Evolutionary conservation across 64 coral and sea anemone species (phyloP), one percentile per base, ranked within the genome.

Genomic region (Actinia equina): DNA sequence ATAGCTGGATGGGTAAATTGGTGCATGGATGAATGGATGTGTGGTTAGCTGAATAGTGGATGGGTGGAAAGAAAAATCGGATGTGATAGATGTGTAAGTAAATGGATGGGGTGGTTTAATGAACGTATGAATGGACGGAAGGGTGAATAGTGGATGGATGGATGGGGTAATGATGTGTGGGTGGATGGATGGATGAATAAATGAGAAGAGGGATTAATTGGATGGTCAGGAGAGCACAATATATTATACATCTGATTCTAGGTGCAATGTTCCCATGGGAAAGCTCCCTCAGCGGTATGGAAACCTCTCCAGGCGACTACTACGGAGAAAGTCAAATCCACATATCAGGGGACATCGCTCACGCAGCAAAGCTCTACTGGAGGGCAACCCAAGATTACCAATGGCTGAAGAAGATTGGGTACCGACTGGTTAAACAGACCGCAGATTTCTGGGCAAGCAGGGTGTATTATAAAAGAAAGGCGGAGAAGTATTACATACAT

Each of bases 251-350:
- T 37, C 30, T 37, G 30, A 74, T 74, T 74, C 25, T 76, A 97
- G 94, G 94, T 22, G 91, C 94, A 17, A 97, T 97, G 94, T 97
- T 97, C 88, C 94, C 94, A 14, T 97, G 94, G 94, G 94, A 97
- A 59, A 97, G 94, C 30, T 89, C 94, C 37, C 88, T 90, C 23
- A 97, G 86, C 18, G 94, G 94, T 37, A 69, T 93, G 5, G 91
- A 97, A 85, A 97, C 94, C 2, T 97, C 94, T 22, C 94, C 94
- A 1, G 94, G 91, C 7, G 91, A 90, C 54, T 63, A 87, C 79
- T 97, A 93, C 44, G 94, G 88, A 14, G 88, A 92, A 83, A 87
- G 83, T 13, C 94, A 97, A 82, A 93, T 92, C 58, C 94, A 97
- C 71, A 93, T 97, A 20, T 93, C 94, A 14, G 94, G 94, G 13